phyloP scores from a whole-genome alignment of 2,797 vertebrate genomes.

The Podarcis lilfordi region DNA sequence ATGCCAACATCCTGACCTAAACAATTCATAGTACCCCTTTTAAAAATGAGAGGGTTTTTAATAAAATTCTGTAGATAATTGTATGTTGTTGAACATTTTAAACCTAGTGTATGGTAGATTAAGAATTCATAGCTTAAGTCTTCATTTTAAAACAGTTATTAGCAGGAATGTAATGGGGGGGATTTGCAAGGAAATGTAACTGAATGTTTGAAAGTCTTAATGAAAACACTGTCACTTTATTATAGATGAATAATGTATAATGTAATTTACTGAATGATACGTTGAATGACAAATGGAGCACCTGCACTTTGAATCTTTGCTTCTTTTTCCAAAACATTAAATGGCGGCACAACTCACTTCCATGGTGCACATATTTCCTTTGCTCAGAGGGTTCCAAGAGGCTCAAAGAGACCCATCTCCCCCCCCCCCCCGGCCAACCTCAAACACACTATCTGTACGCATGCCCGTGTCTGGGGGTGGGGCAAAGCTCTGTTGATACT shows the following conservation, averaged over 20 bases:
- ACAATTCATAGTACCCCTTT: constrained; percentile 58
- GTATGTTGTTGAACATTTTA: constrained; percentile 60
- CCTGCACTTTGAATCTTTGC: constrained; percentile 86
- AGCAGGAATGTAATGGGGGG: constrained; percentile 59
- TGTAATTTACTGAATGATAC: constrained; percentile 69
- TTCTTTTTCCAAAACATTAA: constrained; percentile 66
- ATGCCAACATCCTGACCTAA: constrained; percentile 32
- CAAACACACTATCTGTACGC: too few species aligned
- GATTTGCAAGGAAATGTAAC: constrained; percentile 66
- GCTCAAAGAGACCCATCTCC: background rate
- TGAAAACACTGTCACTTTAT: constrained; percentile 80
- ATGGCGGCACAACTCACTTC: background rate
- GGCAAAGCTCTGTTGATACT: background rate
- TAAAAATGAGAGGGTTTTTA: constrained; percentile 49
- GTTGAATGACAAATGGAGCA: constrained; percentile 78
- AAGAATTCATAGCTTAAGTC: constrained; percentile 63
- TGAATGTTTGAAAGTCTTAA: constrained; percentile 75
- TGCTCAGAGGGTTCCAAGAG: background rate
- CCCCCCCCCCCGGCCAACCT: background rate
- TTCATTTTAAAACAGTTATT: constrained; percentile 68
- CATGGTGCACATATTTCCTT: background rate
- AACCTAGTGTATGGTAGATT: constrained; percentile 67
- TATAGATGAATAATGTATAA: constrained; percentile 67
- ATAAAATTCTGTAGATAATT: constrained; percentile 53
- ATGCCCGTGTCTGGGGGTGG: background rate